Base-by-base conservation (phyloP, 2,113 vertebrate species). In the Eublepharis macularius region DNA sequence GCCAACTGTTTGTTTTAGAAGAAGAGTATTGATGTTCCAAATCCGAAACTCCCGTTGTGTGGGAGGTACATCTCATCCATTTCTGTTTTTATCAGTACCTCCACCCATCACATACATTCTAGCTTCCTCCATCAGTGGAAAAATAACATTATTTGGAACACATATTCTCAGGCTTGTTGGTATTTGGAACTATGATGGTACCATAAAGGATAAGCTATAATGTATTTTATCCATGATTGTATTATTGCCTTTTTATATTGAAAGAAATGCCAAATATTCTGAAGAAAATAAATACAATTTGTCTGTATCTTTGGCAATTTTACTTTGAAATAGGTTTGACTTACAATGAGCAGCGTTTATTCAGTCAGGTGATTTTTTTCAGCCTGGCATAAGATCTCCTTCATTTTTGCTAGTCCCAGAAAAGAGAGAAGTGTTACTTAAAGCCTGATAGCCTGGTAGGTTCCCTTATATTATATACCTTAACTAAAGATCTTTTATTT, bases 121-220 rank as follows among this genome's bases (percentile, higher is more conserved):
- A 77, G 29, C 49, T 51, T 75, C 76, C 49, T 80, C 54, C 1
- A 76, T 34, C 63, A 26, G 51, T 57, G 36, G 36, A 57, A 74
- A 2, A 75, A 29, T 65, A 36, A 57, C 76, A 79, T 66, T 86
- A 84, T 74, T 87, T 82, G 74, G 85, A 88, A 87, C 26, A 54
- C 79, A 87, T 86, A 90, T 89, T 87, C 49, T 85, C 86, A 92
- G 88, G 78, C 34, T 81, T 92, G 77, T 89, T 73, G 81, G 78
- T 65, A 70, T 82, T 80, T 54, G 82, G 34, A 10, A 34, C 83
- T 84, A 70, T 89, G 86, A 84, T 75, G 86, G 34, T 32, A 6
- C 68, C 80, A 87, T 76, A 54, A 87, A 87, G 88, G 83, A 43
- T 60, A 88, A 86, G 41, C 57, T 70, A 88, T 81, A 63, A 81